Base-by-base conservation (phyloP, 2,797 vertebrate genomes). In the Pseudochaenichthys georgianus region DNA sequence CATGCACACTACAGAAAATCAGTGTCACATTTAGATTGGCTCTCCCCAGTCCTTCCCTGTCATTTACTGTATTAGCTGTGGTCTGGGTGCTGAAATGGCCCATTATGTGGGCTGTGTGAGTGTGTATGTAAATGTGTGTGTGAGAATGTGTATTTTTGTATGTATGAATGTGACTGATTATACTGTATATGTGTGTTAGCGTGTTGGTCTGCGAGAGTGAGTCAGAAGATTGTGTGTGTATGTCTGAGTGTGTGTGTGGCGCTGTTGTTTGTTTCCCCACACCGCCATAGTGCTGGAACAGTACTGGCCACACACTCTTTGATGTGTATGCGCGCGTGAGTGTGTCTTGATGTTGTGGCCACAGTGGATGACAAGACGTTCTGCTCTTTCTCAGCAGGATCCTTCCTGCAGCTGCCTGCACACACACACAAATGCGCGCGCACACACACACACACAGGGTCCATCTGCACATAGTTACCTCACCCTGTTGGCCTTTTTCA, bases 31-130 rank as follows among this genome's bases (percentile, higher is more conserved):
- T 93, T 90, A 88, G 85, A 75, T 85, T 87, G 84, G 85, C 85
- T 67, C 73, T 81, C 51, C 78, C 77, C 78, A 90, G 84, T 78
- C 76, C 88, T 91, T 45, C 89, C 85, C 89, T 94, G 91, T 95
- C 91, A 94, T 95, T 94, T 94, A 89, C 88, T 91, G 91, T 91
- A 94, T 95, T 94, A 94, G 93, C 92, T 95, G 94, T 94, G 94
- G 94, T 95, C 90, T 91, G 73, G 55, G 92, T 94, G 94, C 89
- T 94, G 92, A 94, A 94, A 94, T 91, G 87, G 89, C 59, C 83
- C 83, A 94, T 94, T 93, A 94, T 92, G 89, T 90, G 91, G 92
- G 86, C 78, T 87, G 72, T 73, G 69, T 73, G 78, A 71, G 84
- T 85, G 82, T 88, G 79, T 90, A 68, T 21, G 72, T 75, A 42